These are phyloP conservation scores for Elephas maximus DNA, from an alignment of 2,113 vertebrate genomes.

Conservation along the genomic window DNA sequence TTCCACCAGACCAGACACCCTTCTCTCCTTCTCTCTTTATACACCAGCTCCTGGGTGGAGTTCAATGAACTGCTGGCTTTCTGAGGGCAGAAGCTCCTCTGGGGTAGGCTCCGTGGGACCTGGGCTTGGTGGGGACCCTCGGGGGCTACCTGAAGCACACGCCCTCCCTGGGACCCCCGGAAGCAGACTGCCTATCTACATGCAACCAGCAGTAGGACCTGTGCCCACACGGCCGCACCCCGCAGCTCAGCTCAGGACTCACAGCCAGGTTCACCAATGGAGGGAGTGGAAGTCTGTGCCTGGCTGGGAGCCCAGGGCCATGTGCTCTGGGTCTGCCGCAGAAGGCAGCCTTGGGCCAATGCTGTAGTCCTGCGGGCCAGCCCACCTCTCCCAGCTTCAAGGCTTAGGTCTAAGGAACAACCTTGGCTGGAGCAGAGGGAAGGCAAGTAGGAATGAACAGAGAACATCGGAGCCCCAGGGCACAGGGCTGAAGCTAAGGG, in stretches of 20 bases:
- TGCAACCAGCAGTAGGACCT: neutral
- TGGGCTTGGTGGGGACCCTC: neutral
- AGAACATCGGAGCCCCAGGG: neutral
- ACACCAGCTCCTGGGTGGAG: neutral
- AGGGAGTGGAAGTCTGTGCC: fast-evolving
- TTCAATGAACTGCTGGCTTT: neutral
- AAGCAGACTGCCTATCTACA: neutral
- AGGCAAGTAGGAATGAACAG: fast-evolving
- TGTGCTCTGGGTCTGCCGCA: neutral
- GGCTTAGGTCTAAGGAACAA: neutral
- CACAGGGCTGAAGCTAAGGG: neutral
- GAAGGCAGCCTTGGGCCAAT: neutral
- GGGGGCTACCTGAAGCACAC: neutral
- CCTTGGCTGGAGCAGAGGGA: fast-evolving
- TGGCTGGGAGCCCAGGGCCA: neutral
- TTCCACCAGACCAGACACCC: neutral
- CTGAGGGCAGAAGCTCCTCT: neutral
- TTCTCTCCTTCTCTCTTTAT: neutral
- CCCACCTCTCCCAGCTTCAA: neutral
- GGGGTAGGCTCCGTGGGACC: neutral
- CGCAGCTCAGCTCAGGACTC: neutral
- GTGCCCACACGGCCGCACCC: neutral
- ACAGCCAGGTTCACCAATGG: neutral
- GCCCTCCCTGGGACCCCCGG: neutral
- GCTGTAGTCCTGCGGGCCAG: fast-evolving